Base-by-base conservation (phyloP, 2,888 invertebrate genomes). In the Phaedon cochleariae region DNA sequence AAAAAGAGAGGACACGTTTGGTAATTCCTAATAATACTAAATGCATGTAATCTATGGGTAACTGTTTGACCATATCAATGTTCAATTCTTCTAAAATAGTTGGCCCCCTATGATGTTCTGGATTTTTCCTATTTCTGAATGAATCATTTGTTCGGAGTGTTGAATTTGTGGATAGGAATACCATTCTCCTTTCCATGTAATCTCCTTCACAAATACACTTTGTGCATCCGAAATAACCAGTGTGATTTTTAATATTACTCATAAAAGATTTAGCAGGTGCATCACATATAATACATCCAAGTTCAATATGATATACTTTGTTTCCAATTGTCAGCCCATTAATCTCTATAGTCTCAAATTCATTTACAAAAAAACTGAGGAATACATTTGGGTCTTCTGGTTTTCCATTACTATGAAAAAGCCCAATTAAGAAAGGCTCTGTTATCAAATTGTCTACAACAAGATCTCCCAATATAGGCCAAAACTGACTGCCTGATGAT, bases 1-100 rank as follows among this genome's bases (percentile, higher is more conserved):
- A 17, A 18, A 48, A 48, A 48, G 48, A 48, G 48, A 48, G 48
- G 18, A 48, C 18, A 48, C 48, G 48, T 48, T 48, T 48, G 20
- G 48, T 48, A 18, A 48, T 48, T 48, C 48, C 48, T 48, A 48
- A 48, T 48, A 48, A 48, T 18, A 48, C 48, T n/a, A n/a, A n/a
- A n/a, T n/a, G n/a, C n/a, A n/a, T n/a, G n/a, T n/a, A n/a, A n/a
- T n/a, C n/a, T n/a, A n/a, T n/a, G n/a, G n/a, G n/a, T n/a, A n/a
- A n/a, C 46, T n/a, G n/a, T n/a, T n/a, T n/a, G n/a, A n/a, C n/a
- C n/a, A n/a, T n/a, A n/a, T n/a, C n/a, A n/a, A n/a, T n/a, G n/a
- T n/a, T n/a, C n/a, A n/a, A n/a, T n/a, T n/a, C n/a, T n/a, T n/a
- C n/a, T 17, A 46, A 46, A 46, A 46, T 46, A 15, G 46, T 46